Evolutionary conservation across 2,888 invertebrate genomes (phyloP).

Genomic region (Suillia variegata): DNA sequence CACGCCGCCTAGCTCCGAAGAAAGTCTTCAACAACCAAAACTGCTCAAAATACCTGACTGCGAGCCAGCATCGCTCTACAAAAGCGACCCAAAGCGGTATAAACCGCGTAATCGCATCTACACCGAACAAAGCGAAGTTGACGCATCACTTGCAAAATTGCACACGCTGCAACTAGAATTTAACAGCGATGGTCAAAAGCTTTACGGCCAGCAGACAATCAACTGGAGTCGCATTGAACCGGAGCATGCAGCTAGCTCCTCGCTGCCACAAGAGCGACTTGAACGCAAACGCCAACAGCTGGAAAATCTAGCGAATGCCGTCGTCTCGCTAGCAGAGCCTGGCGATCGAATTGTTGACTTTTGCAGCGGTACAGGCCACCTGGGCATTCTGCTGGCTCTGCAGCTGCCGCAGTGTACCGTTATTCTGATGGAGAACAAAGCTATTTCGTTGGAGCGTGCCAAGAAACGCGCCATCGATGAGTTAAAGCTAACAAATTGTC

Average conservation of each 20-base stretch:
- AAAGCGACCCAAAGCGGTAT: constrained; percentile 77
- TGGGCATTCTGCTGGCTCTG: constrained; percentile 84
- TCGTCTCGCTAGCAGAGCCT: constrained; percentile 70
- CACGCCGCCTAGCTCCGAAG: constrained; percentile 18
- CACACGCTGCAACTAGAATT: constrained; percentile 49
- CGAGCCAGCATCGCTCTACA: constrained; percentile 58
- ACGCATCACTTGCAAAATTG: constrained; percentile 61
- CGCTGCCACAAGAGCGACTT: constrained; percentile 76
- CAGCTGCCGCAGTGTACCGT: constrained; percentile 78
- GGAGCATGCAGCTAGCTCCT: constrained; percentile 75
- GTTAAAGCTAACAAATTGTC: constrained; percentile 75
- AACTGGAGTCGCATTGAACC: constrained; percentile 75
- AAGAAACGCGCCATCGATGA: constrained; percentile 68
- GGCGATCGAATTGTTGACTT: constrained; percentile 86
- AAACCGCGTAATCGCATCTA: constrained; percentile 75
- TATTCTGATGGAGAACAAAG: constrained; percentile 89
- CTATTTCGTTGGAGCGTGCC: constrained; percentile 80
- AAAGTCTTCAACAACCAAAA: constrained; percentile 5
- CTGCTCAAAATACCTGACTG: constrained; percentile 47
- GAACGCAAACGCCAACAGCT: constrained; percentile 84
- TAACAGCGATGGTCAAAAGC: constrained; percentile 39
- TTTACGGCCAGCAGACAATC: constrained; percentile 56
- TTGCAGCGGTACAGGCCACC: constrained; percentile 92
- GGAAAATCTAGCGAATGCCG: constrained; percentile 80
- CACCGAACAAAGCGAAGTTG: constrained; percentile 79